Evolutionary conservation across 2,797 vertebrate species (phyloP), one percentile per base, ranked within the genome.

Genomic region (Rhinatrema bivittatum): DNA sequence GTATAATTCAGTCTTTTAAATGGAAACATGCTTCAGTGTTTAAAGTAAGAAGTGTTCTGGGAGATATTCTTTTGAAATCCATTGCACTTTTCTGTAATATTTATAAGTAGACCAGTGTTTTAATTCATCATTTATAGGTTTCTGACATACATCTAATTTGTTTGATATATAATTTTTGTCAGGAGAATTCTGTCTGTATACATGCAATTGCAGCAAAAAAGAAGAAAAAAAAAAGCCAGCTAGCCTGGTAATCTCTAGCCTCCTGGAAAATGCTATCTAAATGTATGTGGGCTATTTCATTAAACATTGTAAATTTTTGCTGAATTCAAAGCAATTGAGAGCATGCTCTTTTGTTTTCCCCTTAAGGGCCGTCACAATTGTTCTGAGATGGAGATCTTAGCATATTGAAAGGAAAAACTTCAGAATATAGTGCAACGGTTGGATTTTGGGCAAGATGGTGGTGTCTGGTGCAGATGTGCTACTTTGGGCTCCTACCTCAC

Each of bases 41-140:
- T 57, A 45, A 41, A 53, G 36, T 27, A 54, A 54, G 47, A 66
- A 54, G 28, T 49, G 51, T 12, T 25, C 46, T 46, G 40, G 54
- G 46, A 74, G 70, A 46, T 36, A 44, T 16, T 57, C 29, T 43
- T 70, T 56, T 43, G 36, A 50, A 72, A 61, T 15, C 51, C 38
- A 42, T 22, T 51, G 56, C 51, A 53, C 34, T 60, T 53, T 52
- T 30, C 44, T 72, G 50, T 68, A 62, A 64, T 62, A 75, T 74
- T 74, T 68, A 71, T 76, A 61, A 56, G 43, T 32, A 46, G 47
- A 53, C 57, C 34, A 60, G 47, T 17, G 68, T 65, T n/a, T 73
- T 64, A 66, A 68, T 78, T 70, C 2, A 66, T 64, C 70, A 74
- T 77, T 68, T 68, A 65, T 44, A 56, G 10, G 25, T 45, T 59